Conservation (phyloP, 2,113 vertebrate species). For the Tragelaphus strepsiceros region DNA sequence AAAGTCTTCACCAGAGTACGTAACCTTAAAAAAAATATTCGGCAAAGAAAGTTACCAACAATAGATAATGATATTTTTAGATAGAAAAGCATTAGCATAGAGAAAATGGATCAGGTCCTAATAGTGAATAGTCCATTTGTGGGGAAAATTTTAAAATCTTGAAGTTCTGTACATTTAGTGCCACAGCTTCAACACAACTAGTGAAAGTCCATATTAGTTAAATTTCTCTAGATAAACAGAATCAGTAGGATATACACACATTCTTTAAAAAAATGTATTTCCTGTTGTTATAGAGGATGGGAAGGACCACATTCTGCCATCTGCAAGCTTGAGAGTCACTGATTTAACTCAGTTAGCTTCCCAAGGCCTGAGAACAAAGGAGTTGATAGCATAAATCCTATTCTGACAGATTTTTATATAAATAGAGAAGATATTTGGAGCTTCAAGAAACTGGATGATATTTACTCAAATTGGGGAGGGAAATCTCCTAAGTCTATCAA, state of each 20-base stretch:
- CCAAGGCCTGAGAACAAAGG: neutral
- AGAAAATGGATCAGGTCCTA: neutral
- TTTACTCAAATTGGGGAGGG: neutral
- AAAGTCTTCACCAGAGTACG: neutral
- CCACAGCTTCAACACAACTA: neutral
- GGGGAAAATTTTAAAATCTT: neutral
- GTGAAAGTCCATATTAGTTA: neutral
- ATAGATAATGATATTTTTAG: neutral
- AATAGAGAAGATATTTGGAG: neutral
- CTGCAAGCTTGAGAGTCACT: neutral
- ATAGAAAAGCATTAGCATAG: neutral
- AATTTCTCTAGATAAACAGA: neutral
- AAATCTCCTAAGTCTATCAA: neutral
- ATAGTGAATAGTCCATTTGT: neutral
- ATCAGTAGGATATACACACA: neutral
- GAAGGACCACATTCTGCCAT: neutral
- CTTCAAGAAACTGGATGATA: neutral
- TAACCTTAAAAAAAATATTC: neutral
- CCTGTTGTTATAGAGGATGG: neutral
- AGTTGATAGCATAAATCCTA: neutral
- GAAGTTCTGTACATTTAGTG: neutral
- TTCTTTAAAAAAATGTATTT: neutral
- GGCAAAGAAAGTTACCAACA: neutral
- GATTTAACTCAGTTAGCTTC: neutral
- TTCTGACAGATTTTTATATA: neutral